Percentiles rank a stretch among this genome's conserved stretches.
These are phyloP conservation scores for Sitta europaea DNA, from an alignment of 2,113 vertebrate genomes.

Conservation along the genomic window DNA sequence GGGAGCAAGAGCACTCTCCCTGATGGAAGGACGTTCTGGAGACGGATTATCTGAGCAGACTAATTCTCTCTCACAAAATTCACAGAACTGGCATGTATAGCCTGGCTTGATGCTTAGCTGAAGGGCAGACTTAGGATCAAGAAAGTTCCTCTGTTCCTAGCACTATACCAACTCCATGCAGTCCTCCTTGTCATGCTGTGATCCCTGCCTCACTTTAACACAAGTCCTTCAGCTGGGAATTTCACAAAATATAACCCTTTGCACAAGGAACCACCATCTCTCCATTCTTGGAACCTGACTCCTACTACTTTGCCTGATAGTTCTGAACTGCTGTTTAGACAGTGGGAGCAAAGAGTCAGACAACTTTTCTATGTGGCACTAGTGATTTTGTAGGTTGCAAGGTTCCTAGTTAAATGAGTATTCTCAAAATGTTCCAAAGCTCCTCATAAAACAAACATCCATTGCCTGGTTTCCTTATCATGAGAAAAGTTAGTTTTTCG, in stretches of 20 bases:
- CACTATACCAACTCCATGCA: no score
- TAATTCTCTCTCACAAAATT: background rate
- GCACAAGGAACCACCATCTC: background rate
- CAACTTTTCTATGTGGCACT: background rate
- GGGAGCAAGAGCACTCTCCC: background rate
- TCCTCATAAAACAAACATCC: background rate
- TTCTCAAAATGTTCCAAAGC: background rate
- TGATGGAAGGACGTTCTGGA: background rate
- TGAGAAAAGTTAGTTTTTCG: background rate
- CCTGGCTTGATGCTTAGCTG: background rate
- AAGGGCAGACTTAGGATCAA: background rate
- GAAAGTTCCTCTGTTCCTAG: background rate
- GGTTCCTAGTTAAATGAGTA: background rate
- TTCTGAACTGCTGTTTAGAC: background rate
- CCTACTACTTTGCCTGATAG: background rate
- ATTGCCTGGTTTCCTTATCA: background rate
- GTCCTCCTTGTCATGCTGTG: background rate
- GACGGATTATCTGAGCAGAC: background rate
- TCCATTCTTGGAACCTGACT: background rate
- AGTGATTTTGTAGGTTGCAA: background rate
- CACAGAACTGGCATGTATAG: rapidly evolving
- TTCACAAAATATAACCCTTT: background rate
- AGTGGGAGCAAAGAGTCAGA: background rate
- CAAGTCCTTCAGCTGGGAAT: background rate
- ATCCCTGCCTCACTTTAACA: background rate